Evolutionary conservation across 2,113 vertebrate species (phyloP), one percentile per base, ranked within the genome.

Genomic region (Melierax canorus): DNA sequence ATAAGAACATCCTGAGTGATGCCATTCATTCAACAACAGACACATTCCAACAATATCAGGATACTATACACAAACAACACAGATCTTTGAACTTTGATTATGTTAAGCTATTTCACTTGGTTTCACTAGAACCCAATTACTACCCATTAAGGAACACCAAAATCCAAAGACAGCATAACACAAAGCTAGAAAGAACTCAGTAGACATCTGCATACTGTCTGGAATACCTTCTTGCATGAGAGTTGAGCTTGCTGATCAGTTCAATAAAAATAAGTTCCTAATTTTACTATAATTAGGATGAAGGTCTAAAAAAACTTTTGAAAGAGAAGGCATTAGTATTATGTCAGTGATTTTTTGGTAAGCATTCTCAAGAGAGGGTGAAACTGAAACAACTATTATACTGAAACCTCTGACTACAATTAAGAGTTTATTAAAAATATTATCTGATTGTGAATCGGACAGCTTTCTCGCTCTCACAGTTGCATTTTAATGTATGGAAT

Each of bases 311-410:
- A 76, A 73, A 94, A 50, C 21, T 59, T 96, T 32, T 84, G 36
- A 34, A 69, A 74, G 66, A 60, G 56, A 38, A n/a, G 88, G 34
- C 15, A 74, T 36, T 85, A 78, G 63, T 55, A 86, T 39, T 76
- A 41, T 32, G 32, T 23, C 69, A 48, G 5, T 26, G 29, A 91
- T 39, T 81, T 95, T 89, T 20, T 78, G 34, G 60, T 90, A 94
- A 87, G 71, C 38, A 14, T 48, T 91, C 53, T 69, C 58, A 73
- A 76, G 50, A 81, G 29, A 87, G 11, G 43, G 72, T 36, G 77
- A 96, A 96, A 95, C 19, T 22, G 46, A 95, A 86, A 43, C 46
- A 90, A 71, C 14, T 73, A 50, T 68, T 92, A 94, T 23, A 94
- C 91, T 86, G 36, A 92, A 95, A 91, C 1, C 6, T 43, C 67